A percentile compares a stretch with the other conserved stretches of the same genome.
Conservation (phyloP, 2,797 vertebrate genomes). For the Pseudocheirus occidentalis region DNA sequence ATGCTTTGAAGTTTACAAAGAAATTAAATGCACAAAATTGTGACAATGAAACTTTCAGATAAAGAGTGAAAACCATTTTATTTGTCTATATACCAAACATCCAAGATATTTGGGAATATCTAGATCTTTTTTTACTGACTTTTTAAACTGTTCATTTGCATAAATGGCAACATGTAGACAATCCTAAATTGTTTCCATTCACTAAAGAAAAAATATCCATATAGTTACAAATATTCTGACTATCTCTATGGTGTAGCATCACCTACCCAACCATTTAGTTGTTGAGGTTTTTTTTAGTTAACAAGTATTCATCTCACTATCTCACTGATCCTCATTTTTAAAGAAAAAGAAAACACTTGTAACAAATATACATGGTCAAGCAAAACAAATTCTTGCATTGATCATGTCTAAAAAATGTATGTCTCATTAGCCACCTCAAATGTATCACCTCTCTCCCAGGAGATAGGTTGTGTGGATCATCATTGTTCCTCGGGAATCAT, state of each 20-base stretch:
- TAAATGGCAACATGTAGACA: constrained; percentile 14
- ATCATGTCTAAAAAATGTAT: background rate
- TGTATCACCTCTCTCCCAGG: background rate
- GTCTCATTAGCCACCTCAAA: background rate
- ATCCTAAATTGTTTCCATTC: constrained; percentile 11
- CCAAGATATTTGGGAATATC: constrained; percentile 10
- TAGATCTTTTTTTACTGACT: background rate
- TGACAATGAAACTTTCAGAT: background rate
- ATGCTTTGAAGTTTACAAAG: background rate
- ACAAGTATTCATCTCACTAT: background rate
- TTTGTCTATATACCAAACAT: constrained; percentile 41
- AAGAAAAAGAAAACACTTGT: background rate
- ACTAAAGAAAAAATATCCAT: background rate
- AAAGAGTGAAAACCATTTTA: background rate
- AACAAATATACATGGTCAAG: background rate
- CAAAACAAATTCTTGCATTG: background rate
- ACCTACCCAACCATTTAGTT: constrained; percentile 65
- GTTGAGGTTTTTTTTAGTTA: constrained; percentile 53
- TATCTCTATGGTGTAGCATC: constrained; percentile 38
- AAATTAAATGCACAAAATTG: background rate
- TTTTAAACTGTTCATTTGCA: background rate
- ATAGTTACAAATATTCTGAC: background rate
- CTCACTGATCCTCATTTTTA: background rate
- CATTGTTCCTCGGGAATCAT: background rate
- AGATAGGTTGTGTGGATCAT: background rate